Evolutionary conservation across 2,113 vertebrate species (phyloP), one percentile per base, ranked within the genome.

Genomic region (Notechis scutatus): DNA sequence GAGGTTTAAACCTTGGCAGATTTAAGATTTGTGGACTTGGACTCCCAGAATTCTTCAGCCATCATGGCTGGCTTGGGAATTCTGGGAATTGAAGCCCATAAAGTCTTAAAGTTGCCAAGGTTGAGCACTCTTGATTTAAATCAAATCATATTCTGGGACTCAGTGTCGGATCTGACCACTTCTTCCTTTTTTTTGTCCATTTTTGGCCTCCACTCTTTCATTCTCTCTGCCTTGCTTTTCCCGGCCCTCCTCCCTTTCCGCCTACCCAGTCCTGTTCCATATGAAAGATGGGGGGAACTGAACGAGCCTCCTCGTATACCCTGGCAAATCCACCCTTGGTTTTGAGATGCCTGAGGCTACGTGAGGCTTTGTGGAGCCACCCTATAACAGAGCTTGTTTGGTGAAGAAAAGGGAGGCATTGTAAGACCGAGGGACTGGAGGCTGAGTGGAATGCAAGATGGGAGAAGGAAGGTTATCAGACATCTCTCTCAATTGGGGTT

Each of bases 341-440:
- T 91, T 0, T 0, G 24, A 47, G 1, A 0, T 29, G 94, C 94
- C 91, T 52, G 55, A 91, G 93, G 50, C 5, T 15, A 39, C 85
- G 94, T 89, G 29, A 87, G 47, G 90, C 85, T 95, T 96, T 96
- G 92, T 95, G 90, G 0, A 0, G 56, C 11, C 0, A 52, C 21
- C 74, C 88, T 81, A 87, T 85, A 87, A 74, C 61, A 87, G 23
- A 0, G 9, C 92, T 91, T 88, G 93, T 92, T 0, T 0, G 23
- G 0, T 0, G 86, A 45, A 94, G 29, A 97, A 95, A 97, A 97
- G 93, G 90, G 93, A 95, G 47, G 93, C 95, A 93, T 96, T 97
- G 96, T 97, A 87, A 3, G 0, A 89, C 93, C 0, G 0, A 0
- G 92, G 55, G 93, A 91, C 94, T 91, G 95, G 93, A 94, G 95